These are phyloP conservation scores for Teleiodes luculella DNA, from an alignment of 2,888 invertebrate genomes.

Conservation along the genomic window DNA sequence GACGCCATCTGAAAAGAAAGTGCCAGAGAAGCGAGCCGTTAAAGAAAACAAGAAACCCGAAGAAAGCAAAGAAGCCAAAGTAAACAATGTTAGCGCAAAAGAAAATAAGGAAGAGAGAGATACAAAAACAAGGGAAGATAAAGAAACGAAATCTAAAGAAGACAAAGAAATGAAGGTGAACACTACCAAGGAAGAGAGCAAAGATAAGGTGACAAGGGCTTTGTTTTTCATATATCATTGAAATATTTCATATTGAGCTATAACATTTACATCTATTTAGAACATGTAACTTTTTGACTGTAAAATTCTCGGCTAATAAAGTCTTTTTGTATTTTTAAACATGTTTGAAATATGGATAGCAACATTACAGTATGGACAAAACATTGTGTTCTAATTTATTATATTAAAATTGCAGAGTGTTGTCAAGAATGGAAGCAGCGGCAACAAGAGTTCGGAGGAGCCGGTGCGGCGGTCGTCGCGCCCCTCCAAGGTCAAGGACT, in stretches of 20 bases:
- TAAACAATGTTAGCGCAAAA: slow-evolving; percentile 35
- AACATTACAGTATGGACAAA: no score
- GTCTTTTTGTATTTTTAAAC: no score
- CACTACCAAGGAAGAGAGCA: slow-evolving; percentile 25
- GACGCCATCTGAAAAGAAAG: slow-evolving; percentile 44
- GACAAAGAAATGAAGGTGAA: slow-evolving; percentile 29
- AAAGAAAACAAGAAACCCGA: slow-evolving; percentile 67
- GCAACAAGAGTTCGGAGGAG: slow-evolving; percentile 17
- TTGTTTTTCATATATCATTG: no score
- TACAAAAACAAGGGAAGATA: slow-evolving; percentile 24
- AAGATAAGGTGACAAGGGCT: slow-evolving; percentile 30
- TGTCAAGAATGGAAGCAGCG: slow-evolving; percentile 57
- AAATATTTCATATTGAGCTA: no score
- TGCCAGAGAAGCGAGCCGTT: slow-evolving; percentile 41
- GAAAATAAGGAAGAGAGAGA: slow-evolving; percentile 42
- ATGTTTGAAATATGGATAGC: no score
- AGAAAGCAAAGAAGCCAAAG: slow-evolving; percentile 48
- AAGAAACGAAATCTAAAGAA: slow-evolving; percentile 24
- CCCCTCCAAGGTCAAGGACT: slow-evolving; percentile 74
- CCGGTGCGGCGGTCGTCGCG: slow-evolving; percentile 69
- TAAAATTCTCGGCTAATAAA: no score
- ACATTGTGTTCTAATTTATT: no score
- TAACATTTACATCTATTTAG: no score
- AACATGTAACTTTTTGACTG: no score
- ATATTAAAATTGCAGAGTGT: slow-evolving; percentile 37